Percentiles rank a stretch among this genome's conserved stretches.
These are phyloP conservation scores for Tetragonula carbonaria DNA, from an alignment of 2,888 invertebrate genomes.

Conservation along the genomic window DNA sequence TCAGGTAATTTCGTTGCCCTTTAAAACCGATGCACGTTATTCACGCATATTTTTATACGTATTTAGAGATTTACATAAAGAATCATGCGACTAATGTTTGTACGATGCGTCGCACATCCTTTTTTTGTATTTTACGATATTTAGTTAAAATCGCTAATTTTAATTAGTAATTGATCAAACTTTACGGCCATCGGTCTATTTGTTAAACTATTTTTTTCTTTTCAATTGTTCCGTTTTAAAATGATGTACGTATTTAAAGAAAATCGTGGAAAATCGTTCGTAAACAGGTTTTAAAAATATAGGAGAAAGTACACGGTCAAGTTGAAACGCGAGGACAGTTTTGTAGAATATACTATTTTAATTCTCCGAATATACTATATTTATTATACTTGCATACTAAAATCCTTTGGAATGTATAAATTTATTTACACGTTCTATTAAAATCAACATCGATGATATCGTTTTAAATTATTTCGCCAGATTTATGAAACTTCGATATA, in stretches of 20 bases:
- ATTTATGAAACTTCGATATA: neutral
- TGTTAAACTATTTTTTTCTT: neutral
- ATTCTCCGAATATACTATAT: neutral
- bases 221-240: neutral
- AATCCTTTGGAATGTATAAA: neutral
- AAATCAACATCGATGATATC: neutral
- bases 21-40: neutral
- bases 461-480: neutral
- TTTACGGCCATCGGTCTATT: conserved; percentile 4
- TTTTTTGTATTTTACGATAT: neutral
- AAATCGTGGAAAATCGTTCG: neutral
- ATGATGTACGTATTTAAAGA: neutral
- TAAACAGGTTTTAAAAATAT: conserved; percentile 22
- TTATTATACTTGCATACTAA: neutral
- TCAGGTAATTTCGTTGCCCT: conserved; percentile 14
- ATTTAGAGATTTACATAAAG: neutral
- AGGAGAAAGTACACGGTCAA: conserved; percentile 47
- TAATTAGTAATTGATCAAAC: too few relatives aligned
- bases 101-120: neutral
- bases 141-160: too few relatives aligned
- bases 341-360: neutral
- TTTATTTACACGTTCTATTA: neutral
- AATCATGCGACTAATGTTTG: neutral
- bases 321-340: conserved; percentile 28
- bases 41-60: neutral